Conservation (phyloP, 2,888 invertebrate genomes). For the Dendrolimus houi region DNA sequence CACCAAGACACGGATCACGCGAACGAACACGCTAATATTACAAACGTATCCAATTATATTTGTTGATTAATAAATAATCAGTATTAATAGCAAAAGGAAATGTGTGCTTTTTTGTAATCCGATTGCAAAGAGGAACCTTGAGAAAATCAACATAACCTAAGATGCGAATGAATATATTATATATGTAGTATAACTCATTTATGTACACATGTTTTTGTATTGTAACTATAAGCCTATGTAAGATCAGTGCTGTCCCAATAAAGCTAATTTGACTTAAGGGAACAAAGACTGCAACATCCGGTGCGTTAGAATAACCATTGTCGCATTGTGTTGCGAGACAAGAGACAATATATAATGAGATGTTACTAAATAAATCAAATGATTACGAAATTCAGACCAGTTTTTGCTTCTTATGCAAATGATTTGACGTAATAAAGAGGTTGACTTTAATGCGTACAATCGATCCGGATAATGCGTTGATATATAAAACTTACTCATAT, state of each 20-base stretch:
- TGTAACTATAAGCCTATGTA: conserved; percentile 16
- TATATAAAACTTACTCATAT: too few relatives aligned
- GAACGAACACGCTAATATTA: not conserved
- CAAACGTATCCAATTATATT: not conserved
- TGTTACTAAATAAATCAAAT: conserved; percentile 35
- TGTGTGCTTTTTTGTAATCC: not conserved
- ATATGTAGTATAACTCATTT: not conserved
- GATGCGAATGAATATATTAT: not conserved
- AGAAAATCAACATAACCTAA: not conserved
- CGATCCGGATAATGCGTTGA: not conserved
- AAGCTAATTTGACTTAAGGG: conserved; percentile 26
- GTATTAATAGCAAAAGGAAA: not conserved
- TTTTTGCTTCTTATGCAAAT: not conserved
- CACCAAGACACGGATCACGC: conserved; percentile 44
- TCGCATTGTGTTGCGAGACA: conserved; percentile 32
- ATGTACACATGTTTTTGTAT: not conserved
- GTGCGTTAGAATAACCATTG: conserved; percentile 33
- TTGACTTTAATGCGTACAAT: conserved; percentile 2
- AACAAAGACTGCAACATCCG: conserved; percentile 34
- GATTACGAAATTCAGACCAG: conserved; percentile 21
- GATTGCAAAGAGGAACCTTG: conserved; percentile 3
- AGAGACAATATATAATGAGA: conserved; percentile 36
- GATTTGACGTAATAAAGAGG: not conserved
- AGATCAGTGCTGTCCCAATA: conserved; percentile 21
- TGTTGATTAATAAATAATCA: not conserved